Conservation (phyloP, 1,140 invertebrate genomes). For the Pentalonia nigronervosa region DNA sequence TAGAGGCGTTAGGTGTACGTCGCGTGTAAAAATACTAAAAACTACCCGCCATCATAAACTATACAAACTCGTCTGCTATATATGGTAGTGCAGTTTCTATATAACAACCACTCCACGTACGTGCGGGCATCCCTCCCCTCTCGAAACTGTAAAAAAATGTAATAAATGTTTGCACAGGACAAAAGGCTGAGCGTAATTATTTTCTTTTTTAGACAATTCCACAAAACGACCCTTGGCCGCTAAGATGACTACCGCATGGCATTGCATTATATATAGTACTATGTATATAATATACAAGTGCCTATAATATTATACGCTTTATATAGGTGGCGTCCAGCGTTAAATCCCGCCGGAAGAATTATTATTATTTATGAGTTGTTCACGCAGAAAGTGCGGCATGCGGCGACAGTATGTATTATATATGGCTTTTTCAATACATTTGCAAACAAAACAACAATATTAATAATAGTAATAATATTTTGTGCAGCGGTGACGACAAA, state of each 20-base stretch:
- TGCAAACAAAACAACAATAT: neutral
- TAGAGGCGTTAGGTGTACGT: neutral
- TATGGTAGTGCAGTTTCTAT: neutral
- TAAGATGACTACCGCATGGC: neutral
- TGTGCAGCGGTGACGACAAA: neutral
- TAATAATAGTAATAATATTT: neutral
- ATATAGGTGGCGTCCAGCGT: neutral
- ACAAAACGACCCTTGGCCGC: neutral
- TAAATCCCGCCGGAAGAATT: neutral
- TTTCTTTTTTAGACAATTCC: neutral
- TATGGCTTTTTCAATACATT: neutral
- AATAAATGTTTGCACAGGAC: slow-evolving; percentile 19
- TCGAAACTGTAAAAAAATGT: neutral
- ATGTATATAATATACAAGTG: neutral
- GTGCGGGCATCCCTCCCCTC: no score
- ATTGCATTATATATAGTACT: neutral
- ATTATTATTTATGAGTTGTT: neutral
- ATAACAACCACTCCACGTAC: neutral
- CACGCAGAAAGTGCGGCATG: neutral
- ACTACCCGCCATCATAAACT: neutral
- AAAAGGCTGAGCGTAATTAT: neutral
- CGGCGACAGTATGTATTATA: no score
- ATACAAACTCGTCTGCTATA: neutral
- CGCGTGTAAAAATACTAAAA: neutral
- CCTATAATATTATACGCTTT: neutral